Evolutionary conservation across 1,140 invertebrate species (phyloP).

Genomic region (Heliconius hewitsoni): DNA sequence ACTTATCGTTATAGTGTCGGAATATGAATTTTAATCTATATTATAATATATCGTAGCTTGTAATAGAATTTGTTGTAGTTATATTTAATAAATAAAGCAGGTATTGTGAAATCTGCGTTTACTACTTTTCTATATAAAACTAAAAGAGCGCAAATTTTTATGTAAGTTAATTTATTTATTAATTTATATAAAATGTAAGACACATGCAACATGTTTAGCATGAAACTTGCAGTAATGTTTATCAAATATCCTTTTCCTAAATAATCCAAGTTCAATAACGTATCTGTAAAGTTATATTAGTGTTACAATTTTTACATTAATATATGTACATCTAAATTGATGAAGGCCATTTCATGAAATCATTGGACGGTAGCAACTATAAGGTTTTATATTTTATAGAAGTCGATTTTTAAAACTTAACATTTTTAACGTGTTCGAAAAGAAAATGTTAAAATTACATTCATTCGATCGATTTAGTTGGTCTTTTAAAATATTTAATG

Average conservation of each 20-base stretch:
- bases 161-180: not conserved
- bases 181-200: not conserved
- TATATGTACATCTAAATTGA: too few relatives aligned
- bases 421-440: too few relatives aligned
- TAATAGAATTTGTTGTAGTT: not conserved
- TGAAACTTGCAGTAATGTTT: not conserved
- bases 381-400: too few relatives aligned
- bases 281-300: not conserved
- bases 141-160: too few relatives aligned
- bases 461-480: too few relatives aligned
- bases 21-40: slow-evolving; percentile 87
- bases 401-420: too few relatives aligned
- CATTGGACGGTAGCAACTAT: too few relatives aligned
- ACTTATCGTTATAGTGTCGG: slow-evolving; percentile 91
- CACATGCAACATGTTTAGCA: not conserved
- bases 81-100: too few relatives aligned
- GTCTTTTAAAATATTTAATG: not conserved
- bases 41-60: not conserved
- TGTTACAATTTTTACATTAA: not conserved
- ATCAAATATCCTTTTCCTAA: not conserved
- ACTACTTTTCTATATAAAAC: too few relatives aligned
- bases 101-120: too few relatives aligned
- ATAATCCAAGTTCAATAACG: not conserved
- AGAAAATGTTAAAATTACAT: too few relatives aligned
- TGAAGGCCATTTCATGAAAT: too few relatives aligned